Evolutionary conservation across 2,113 vertebrate species (phyloP).

Genomic region (Phrynocephalus versicolor): DNA sequence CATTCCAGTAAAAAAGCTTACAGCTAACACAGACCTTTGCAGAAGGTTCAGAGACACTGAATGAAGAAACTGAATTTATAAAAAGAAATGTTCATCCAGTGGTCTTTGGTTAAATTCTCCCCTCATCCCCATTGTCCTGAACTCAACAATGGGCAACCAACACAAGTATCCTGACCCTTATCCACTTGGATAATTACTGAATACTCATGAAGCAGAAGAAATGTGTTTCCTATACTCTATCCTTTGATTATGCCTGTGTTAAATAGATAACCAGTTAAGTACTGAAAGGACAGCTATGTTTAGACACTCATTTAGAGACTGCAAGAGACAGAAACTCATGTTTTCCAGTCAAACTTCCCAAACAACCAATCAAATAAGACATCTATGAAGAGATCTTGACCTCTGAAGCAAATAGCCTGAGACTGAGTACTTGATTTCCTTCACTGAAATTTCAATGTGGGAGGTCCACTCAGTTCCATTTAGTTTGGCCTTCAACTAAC

Average conservation of each 20-base stretch:
- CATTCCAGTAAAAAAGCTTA: background rate
- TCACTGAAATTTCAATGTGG: background rate
- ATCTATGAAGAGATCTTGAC: background rate
- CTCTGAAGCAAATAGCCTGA: fast-evolving
- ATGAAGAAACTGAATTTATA: background rate
- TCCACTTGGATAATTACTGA: background rate
- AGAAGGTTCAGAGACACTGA: background rate
- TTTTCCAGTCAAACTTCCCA: fast-evolving
- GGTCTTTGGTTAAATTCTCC: background rate
- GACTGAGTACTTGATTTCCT: fast-evolving
- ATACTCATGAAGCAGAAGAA: background rate
- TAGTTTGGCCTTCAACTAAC: background rate
- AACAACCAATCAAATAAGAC: background rate
- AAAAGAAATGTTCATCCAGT: background rate
- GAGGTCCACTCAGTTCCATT: background rate
- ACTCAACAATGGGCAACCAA: background rate
- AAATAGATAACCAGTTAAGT: background rate
- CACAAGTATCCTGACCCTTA: background rate
- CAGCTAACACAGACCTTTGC: background rate
- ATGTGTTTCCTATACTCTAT: background rate
- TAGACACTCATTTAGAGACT: background rate
- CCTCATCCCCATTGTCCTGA: too few relatives aligned
- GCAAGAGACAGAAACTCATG: too few relatives aligned
- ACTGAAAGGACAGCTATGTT: background rate
- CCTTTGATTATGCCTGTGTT: background rate